phyloP scores from a whole-genome alignment of 2,888 invertebrate genomes.

The Crocallis elinguaria region DNA sequence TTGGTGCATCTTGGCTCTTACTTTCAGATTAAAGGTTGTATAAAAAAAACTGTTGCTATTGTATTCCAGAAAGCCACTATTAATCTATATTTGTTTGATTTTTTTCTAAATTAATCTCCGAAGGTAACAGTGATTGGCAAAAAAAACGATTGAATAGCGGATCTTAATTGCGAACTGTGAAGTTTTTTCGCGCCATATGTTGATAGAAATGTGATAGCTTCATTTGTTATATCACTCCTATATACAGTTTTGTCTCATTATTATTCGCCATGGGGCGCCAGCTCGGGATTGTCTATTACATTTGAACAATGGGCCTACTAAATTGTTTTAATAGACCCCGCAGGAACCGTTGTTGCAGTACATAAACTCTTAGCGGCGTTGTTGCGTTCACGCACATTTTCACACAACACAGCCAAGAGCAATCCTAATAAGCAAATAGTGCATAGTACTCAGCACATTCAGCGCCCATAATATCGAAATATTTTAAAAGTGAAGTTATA shows the following conservation, averaged over 20 bases:
- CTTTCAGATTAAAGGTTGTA: too few species aligned
- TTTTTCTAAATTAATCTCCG: background rate
- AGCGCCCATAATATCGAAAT: too few species aligned
- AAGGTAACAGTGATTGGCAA: constrained; percentile 14
- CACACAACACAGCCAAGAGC: background rate
- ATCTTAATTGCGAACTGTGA: constrained; percentile 47
- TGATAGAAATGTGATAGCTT: constrained; percentile 76
- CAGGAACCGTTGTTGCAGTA: background rate
- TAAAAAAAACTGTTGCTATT: too few species aligned
- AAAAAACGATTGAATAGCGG: constrained; percentile 41
- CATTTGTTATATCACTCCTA: constrained; percentile 69
- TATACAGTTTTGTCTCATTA: constrained; percentile 75
- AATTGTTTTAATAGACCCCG: constrained; percentile 80
- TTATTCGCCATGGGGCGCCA: constrained; percentile 74
- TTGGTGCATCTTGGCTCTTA: too few species aligned
- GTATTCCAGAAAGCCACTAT: too few species aligned
- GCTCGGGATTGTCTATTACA: constrained; percentile 66
- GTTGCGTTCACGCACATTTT: background rate
- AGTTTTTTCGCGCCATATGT: constrained; percentile 64
- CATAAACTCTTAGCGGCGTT: background rate
- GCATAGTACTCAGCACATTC: too few species aligned
- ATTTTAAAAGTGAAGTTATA: too few species aligned
- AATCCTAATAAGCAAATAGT: too few species aligned
- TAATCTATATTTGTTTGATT: too few species aligned
- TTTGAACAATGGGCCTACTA: constrained; percentile 72